phyloP scores from a whole-genome alignment of 35 echinoderm and acorn worm genomes.

The Chiridota heheva region DNA sequence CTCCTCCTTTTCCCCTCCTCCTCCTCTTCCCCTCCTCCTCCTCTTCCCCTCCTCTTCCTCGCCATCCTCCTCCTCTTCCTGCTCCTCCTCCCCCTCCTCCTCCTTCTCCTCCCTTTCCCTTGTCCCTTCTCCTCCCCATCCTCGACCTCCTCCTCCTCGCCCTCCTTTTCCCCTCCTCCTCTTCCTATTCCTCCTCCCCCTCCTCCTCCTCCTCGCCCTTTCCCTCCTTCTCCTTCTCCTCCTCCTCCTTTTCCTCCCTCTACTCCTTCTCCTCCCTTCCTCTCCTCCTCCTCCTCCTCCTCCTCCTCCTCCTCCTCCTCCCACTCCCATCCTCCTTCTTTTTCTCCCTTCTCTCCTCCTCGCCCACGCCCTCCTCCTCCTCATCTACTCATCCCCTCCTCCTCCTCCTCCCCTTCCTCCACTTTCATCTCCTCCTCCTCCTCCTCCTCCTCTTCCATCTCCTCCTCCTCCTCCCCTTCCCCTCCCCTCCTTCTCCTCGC shows the following conservation, averaged over 20 bases:
- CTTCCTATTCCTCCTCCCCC: neutral
- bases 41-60: neutral
- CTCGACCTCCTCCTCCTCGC: neutral
- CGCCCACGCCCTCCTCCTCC: neutral
- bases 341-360: slow-evolving; percentile 7
- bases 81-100: neutral
- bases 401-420: slow-evolving; percentile 7
- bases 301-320: slow-evolving; percentile 6
- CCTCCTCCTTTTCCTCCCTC: neutral
- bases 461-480: too few species aligned
- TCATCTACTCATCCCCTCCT: neutral
- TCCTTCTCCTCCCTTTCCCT: neutral
- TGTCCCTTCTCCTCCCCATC: neutral
- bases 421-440: too few species aligned
- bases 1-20: neutral
- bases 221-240: neutral
- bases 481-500: slow-evolving; percentile 1
- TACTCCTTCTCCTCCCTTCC: neutral
- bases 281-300: neutral
- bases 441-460: too few species aligned
- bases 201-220: neutral
- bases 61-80: neutral
- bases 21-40: neutral
- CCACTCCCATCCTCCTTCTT: too few species aligned
- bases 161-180: neutral